Evolutionary conservation across 2,113 vertebrate species (phyloP).

Genomic region (Suricata suricatta): DNA sequence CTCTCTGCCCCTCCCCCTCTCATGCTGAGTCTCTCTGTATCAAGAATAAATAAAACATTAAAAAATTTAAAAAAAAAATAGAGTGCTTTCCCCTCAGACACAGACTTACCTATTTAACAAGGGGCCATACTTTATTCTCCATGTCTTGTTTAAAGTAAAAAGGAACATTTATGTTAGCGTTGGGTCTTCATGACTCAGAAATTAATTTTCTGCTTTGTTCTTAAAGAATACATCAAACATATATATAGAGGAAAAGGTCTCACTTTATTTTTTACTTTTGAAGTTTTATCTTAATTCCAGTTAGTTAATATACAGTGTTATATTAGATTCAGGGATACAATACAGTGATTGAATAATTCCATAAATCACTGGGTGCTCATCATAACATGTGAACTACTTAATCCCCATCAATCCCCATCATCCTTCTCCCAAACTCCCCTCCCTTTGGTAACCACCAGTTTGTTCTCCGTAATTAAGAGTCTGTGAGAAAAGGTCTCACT

Average conservation of each 20-base stretch:
- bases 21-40: too few relatives aligned
- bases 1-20: too few relatives aligned
- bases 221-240: slow-evolving; percentile 31
- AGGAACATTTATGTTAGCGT: background rate
- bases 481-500: background rate
- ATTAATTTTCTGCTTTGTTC: background rate
- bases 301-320: background rate
- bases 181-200: background rate
- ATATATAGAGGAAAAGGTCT: background rate
- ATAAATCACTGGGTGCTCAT: background rate
- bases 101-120: background rate
- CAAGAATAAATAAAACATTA: too few relatives aligned
- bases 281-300: background rate
- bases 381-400: background rate
- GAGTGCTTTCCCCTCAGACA: background rate
- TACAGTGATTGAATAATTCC: background rate
- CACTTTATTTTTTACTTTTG: background rate
- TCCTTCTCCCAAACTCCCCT: background rate
- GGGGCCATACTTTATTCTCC: background rate
- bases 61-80: too few relatives aligned
- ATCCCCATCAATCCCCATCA: background rate
- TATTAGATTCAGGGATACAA: background rate
- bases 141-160: slow-evolving; percentile 42
- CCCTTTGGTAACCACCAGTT: background rate
- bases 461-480: background rate